Base-by-base conservation (phyloP, 2,797 vertebrate genomes). In the Semaprochilodus insignis region DNA sequence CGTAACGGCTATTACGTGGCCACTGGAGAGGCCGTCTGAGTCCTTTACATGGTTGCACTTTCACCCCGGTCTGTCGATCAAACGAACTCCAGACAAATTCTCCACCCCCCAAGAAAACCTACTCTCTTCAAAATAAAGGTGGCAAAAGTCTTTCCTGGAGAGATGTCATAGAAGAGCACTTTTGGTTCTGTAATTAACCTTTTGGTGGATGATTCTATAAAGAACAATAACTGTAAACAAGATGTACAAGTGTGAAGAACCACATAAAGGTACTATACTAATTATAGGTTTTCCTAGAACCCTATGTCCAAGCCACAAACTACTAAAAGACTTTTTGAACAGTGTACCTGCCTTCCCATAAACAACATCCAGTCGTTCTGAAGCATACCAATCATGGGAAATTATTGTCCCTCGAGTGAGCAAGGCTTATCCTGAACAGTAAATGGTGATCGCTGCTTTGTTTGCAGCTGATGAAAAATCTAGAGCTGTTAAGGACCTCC, bases 381-480 rank as follows among this genome's bases (percentile, higher is more conserved):
- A 66, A 80, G 21, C 17, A 70, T 62, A 77, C 54, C n/a, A 77
- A 73, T 83, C 72, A 79, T 36, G 36, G 25, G 16, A 77, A 83
- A 73, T 85, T 44, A 62, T 73, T 76, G 76, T 60, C 44, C 67
- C 81, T 69, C 52, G 57, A 34, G 40, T 81, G 83, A 83, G 78
- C 75, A 16, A 75, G 76, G 86, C 87, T 88, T 85, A 91, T 89
- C 88, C 89, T 85, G 88, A 91, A 79, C 34, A 73, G 81, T 75
- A 88, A 88, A 90, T 88, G 83, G 86, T 90, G 85, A 92, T 89
- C 85, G 84, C 83, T 78, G 78, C 75, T 77, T 76, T 83, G 82
- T 83, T 71, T 83, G 65, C 81, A 67, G 17, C 62, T 27, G 34
- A 78, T 85, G 83, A 84, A 85, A 87, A 79, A 77, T 60, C 23